Percentiles rank a stretch among this genome's conserved stretches.
Conservation (phyloP, 1,140 invertebrate genomes). For the Matsumurasca onukii region DNA sequence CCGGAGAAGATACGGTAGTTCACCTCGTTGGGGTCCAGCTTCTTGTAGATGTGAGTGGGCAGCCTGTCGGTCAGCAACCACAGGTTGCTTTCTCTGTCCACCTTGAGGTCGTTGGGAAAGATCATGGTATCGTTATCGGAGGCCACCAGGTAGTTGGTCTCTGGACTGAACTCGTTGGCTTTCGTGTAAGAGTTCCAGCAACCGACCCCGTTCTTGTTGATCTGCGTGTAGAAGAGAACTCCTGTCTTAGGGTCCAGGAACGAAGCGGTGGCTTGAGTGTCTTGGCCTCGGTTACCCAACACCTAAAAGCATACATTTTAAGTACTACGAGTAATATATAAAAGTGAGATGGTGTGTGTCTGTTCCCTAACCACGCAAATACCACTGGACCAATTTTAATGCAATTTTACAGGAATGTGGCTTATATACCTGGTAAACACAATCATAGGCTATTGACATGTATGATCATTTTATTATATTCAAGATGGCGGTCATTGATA, state of each 20-base stretch:
- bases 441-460: too few species aligned
- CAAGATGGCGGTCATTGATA: too few species aligned
- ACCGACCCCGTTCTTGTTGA: constrained; percentile 72
- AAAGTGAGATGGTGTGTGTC: too few species aligned
- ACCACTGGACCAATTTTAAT: too few species aligned
- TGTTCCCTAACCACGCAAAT: too few species aligned
- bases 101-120: constrained; percentile 74
- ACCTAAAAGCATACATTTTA: constrained; percentile 35
- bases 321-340: too few species aligned
- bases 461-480: too few species aligned
- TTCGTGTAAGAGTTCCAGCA: constrained; percentile 69
- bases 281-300: constrained; percentile 66
- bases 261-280: constrained; percentile 70
- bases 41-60: constrained; percentile 67
- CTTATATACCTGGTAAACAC: too few species aligned
- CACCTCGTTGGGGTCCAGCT: constrained; percentile 61
- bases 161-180: constrained; percentile 37
- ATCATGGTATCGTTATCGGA: constrained; percentile 70
- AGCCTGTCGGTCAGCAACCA: constrained; percentile 74
- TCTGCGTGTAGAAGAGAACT: constrained; percentile 72
- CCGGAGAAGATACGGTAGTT: constrained; percentile 73
- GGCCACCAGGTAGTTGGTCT: constrained; percentile 57
- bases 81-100: constrained; percentile 63
- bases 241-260: constrained; percentile 69
- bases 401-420: too few species aligned